Evolutionary conservation across 2,888 invertebrate species (phyloP).

Genomic region (Eutolmus rufibarbis): DNA sequence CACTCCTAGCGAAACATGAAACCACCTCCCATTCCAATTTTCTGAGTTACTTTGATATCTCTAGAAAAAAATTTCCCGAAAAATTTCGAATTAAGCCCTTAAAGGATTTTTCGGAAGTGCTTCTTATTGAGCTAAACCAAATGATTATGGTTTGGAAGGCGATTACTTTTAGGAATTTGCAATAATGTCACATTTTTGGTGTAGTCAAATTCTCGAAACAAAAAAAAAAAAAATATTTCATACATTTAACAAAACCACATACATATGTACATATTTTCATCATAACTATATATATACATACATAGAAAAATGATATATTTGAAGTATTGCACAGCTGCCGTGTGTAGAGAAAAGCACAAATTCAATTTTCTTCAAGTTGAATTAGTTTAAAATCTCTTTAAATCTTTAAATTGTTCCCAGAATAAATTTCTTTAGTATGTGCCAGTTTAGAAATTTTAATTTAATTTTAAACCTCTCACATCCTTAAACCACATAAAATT

Average conservation of each 20-base stretch:
- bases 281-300: not conserved
- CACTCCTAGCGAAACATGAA: not conserved
- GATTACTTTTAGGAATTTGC: not conserved
- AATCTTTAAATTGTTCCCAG: not conserved
- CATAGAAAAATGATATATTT: not conserved
- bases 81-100: not conserved
- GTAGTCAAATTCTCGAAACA: not conserved
- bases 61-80: not conserved
- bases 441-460: not conserved
- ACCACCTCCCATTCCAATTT: not conserved
- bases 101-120: not conserved
- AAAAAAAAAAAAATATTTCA: not conserved
- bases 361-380: not conserved
- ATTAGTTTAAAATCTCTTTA: not conserved
- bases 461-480: not conserved
- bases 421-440: not conserved
- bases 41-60: not conserved
- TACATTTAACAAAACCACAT: not conserved
- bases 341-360: not conserved
- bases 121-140: not conserved
- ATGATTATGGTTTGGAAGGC: not conserved
- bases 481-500: not conserved
- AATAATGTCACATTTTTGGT: not conserved
- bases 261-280: not conserved
- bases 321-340: not conserved